These are phyloP conservation scores for Pogonus chalceus DNA, from an alignment of 1,140 invertebrate genomes.

Conservation along the genomic window DNA sequence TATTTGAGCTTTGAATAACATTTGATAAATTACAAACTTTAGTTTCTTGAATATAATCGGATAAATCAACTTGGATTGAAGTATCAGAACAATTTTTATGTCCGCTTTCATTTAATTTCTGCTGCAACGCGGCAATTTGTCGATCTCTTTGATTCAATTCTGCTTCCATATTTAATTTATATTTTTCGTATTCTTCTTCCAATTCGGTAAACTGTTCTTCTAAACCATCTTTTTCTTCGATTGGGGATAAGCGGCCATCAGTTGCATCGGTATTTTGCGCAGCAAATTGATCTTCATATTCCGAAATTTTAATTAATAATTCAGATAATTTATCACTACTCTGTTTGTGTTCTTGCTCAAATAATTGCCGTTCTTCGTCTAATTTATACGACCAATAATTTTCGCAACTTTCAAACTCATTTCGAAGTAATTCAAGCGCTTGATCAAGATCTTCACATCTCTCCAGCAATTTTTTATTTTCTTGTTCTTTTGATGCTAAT, in stretches of 20 bases:
- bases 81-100: conserved; percentile 19
- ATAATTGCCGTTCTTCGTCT: conserved; percentile 63
- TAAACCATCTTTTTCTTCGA: conserved; percentile 61
- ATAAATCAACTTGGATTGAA: conserved; percentile 19
- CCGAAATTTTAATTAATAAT: conserved; percentile 60
- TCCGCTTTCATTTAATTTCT: conserved; percentile 34
- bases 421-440: conserved; percentile 58
- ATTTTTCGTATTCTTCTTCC: conserved; percentile 57
- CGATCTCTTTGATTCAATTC: conserved; percentile 39
- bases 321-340: conserved; percentile 68
- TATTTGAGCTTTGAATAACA: conserved; percentile 19
- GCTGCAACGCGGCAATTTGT: conserved; percentile 44
- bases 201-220: conserved; percentile 64
- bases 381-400: conserved; percentile 75
- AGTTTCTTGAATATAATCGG: conserved; percentile 14
- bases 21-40: conserved; percentile 24
- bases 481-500: conserved; percentile 22
- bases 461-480: conserved; percentile 41
- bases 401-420: conserved; percentile 73
- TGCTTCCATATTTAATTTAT: conserved; percentile 37
- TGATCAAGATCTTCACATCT: conserved; percentile 56
- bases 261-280: conserved; percentile 32
- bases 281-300: conserved; percentile 69
- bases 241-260: conserved; percentile 52
- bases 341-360: conserved; percentile 63